Base-by-base conservation (phyloP, 2,888 invertebrate species). In the Acutogordius australiensis region DNA sequence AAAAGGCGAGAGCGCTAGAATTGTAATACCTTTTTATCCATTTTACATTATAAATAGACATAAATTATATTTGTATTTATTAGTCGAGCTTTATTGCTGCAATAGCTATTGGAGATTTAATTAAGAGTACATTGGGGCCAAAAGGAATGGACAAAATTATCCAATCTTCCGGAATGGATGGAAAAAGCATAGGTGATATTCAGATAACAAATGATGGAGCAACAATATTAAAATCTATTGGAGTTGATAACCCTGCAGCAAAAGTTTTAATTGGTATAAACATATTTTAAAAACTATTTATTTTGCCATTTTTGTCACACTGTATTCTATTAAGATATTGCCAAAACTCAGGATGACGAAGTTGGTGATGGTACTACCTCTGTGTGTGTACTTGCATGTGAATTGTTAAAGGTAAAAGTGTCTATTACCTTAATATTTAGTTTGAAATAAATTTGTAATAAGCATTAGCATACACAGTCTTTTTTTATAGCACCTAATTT, bases 361-460 rank as follows among this genome's bases (percentile, higher is more conserved):
- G 94, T 97, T 62, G 97, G 97, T 56, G 97, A 99, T 78, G 97
- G 97, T 18, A 99, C 97, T n/a, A 99, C 97, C 45, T 94, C 94
- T 0, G 97, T 99, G 0, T 87, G 91, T 60, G 94, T 90, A 45
- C 73, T 81, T 74, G 94, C 94, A 65, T 80, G 90, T 60, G 94
- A 97, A 73, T 73, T 97, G 60, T 75, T 99, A 26, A 80, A 82
- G 66, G 72, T 72, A 65, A 62, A 63, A 37, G 8, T 37, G 8
- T 37, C 37, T 37, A 13, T 37, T 37, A 8, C 37, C 18, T 37
- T 37, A 37, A 37, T 37, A 13, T 37, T n/a, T n/a, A n/a, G n/a
- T n/a, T n/a, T n/a, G n/a, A n/a, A n/a, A n/a, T n/a, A n/a, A n/a
- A n/a, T n/a, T n/a, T n/a, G n/a, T n/a, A n/a, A n/a, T n/a, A n/a